phyloP scores from a whole-genome alignment of 2,797 vertebrate species.

The Erethizon dorsatum region DNA sequence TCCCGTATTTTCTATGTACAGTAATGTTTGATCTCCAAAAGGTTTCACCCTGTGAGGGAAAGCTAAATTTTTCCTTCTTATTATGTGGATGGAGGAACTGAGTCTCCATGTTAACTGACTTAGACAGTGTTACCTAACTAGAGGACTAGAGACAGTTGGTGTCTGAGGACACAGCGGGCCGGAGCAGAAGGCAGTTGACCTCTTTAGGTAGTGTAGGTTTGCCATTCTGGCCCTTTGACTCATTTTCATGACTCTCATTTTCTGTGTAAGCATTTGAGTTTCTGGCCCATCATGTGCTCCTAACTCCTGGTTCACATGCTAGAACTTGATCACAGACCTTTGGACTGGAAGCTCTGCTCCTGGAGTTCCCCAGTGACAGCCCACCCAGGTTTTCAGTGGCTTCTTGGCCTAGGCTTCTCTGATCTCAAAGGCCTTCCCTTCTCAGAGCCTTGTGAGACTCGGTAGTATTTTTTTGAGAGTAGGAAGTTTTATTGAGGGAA shows the following conservation, averaged over 20 bases:
- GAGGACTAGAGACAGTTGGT: neutral
- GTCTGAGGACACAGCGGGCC: neutral
- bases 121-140: neutral
- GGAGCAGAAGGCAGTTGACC: neutral
- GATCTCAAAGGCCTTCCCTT: neutral
- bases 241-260: slow-evolving; percentile 51
- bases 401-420: neutral
- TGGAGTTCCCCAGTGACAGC: neutral
- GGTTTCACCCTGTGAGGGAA: slow-evolving; percentile 47
- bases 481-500: neutral
- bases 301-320: neutral
- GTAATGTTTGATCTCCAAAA: slow-evolving; percentile 54
- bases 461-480: neutral
- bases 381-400: neutral
- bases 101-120: neutral
- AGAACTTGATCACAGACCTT: slow-evolving; percentile 26
- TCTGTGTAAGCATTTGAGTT: slow-evolving; percentile 40
- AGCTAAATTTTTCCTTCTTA: slow-evolving; percentile 46
- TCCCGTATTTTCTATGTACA: slow-evolving; percentile 46
- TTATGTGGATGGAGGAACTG: slow-evolving; percentile 10
- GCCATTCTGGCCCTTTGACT: neutral
- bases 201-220: neutral
- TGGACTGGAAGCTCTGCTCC: neutral
- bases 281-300: slow-evolving; percentile 26
- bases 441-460: neutral